Percentiles rank a stretch among this genome's conserved stretches.
phyloP scores from a whole-genome alignment of 2,888 invertebrate genomes.

The Leptinotarsa rubiginosa region DNA sequence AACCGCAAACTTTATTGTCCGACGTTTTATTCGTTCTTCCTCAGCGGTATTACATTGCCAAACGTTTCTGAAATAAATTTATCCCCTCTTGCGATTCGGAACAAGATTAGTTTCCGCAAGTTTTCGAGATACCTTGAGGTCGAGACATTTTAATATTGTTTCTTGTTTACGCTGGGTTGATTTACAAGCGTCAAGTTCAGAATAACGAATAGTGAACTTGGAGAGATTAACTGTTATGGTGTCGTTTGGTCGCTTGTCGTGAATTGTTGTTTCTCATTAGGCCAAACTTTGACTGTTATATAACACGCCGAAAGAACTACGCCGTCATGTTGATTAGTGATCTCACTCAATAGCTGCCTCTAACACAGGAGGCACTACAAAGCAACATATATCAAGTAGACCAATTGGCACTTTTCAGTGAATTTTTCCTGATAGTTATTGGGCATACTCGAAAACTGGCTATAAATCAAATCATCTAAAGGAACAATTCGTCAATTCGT shows the following conservation, averaged over 20 bases:
- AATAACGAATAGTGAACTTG: not conserved
- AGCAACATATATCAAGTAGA: too few species aligned
- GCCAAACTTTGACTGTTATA: not conserved
- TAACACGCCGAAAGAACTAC: not conserved
- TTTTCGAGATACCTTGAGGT: conserved; percentile 32
- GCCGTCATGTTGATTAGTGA: not conserved
- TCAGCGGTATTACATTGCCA: conserved; percentile 25
- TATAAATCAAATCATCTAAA: too few species aligned
- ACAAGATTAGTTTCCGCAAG: conserved; percentile 38
- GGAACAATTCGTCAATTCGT: too few species aligned
- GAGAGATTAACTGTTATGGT: conserved; percentile 6
- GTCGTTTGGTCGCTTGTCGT: not conserved
- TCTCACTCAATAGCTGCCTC: too few species aligned
- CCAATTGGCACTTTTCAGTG: too few species aligned
- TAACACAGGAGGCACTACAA: too few species aligned
- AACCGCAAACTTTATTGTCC: conserved; percentile 43
- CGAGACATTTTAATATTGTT: conserved; percentile 32
- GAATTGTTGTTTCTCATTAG: conserved; percentile 2
- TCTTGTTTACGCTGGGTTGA: conserved; percentile 33
- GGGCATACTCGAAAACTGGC: too few species aligned
- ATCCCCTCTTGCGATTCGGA: conserved; percentile 26
- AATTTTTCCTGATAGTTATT: too few species aligned
- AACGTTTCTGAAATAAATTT: conserved; percentile 35
- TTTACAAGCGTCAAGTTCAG: conserved; percentile 30
- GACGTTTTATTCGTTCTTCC: conserved; percentile 27